Percentiles rank a stretch among this genome's conserved stretches.
Conservation (phyloP, 2,113 vertebrate genomes). For the Pseudorhombus dupliciocellatus region DNA sequence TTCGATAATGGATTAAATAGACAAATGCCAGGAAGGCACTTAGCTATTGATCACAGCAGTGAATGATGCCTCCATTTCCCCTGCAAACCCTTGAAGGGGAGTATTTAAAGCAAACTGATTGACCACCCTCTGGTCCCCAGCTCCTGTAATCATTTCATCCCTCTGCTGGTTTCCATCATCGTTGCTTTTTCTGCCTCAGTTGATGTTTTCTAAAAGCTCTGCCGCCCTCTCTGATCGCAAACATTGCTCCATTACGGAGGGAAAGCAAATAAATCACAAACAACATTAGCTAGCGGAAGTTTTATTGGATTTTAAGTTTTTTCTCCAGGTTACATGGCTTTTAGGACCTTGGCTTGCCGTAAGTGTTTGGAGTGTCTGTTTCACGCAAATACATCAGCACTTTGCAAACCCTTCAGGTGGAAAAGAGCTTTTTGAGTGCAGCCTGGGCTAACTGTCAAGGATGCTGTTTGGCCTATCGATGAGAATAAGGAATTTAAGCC, state of each 20-base stretch:
- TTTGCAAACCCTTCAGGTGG: not conserved
- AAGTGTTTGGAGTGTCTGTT: conserved; percentile 11
- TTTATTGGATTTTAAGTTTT: conserved; percentile 47
- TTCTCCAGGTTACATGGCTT: conserved; percentile 20
- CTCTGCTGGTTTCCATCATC: conserved; percentile 26
- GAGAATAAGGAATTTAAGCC: conserved; percentile 3
- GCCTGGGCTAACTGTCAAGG: not conserved
- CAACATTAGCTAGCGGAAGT: conserved; percentile 35
- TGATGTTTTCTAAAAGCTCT: conserved; percentile 47
- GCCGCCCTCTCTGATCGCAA: conserved; percentile 34
- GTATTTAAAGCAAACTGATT: conserved; percentile 77
- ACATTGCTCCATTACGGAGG: conserved; percentile 30
- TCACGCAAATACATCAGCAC: not conserved
- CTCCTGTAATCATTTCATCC: conserved; percentile 53
- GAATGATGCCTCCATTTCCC: conserved; percentile 61
- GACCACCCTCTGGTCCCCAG: conserved; percentile 29
- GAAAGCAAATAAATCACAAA: conserved; percentile 47
- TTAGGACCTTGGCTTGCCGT: conserved; percentile 22
- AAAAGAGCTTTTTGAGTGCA: not conserved
- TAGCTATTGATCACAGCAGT: conserved; percentile 77
- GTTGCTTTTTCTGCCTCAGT: conserved; percentile 29
- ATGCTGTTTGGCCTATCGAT: not conserved
- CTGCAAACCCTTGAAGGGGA: conserved; percentile 52
- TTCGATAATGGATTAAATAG: conserved; percentile 81
- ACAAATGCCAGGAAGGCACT: conserved; percentile 83